Evolutionary conservation across 2,113 vertebrate genomes (phyloP), one percentile per base, ranked within the genome.

Genomic region (Pseudopipra pipra): DNA sequence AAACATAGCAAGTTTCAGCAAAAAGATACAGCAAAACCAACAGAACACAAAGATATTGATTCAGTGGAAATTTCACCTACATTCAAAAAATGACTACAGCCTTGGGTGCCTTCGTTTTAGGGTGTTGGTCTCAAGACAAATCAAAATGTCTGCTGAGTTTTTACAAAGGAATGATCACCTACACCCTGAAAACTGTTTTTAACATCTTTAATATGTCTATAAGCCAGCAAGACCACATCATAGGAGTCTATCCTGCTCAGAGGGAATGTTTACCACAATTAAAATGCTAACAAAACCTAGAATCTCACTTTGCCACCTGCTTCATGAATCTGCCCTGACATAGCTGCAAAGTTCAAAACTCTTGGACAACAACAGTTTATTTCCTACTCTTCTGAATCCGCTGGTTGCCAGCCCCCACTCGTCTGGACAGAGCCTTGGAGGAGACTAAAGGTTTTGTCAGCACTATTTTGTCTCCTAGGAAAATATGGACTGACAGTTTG

Each of bases 401-500:
- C 12, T 43, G 6, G 5, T 25, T 77, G 31, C 9, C 21, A 52
- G 9, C 2, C 71, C 15, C 23, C 15, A 5, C 27, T 58, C 59
- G 17, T 30, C 51, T 74, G 12, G 9, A 58, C n/a, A 49, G 19
- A 46, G 12, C 3, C 21, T 16, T 39, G 6, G 14, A 65, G 41
- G 61, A 73, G 23, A 44, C 23, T 58, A n/a, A 47, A 85, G 27
- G 7, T 71, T 27, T 55, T 85, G 35, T 7, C 0, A 0, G 3
- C 12, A 37, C 6, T 46, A 35, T 70, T 73, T 68, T 85, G 2
- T 47, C 9, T 72, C 28, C 80, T n/a, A 79, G 30, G 35, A 72
- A 78, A 82, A 66, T 47, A 30, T 30, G 14, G 28, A 13, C 28
- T 86, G 51, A 54, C n/a, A 54, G 17, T 5, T 30, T 63, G 33